Evolutionary conservation across 2,797 vertebrate genomes (phyloP).

Genomic region (Dryobates pubescens): DNA sequence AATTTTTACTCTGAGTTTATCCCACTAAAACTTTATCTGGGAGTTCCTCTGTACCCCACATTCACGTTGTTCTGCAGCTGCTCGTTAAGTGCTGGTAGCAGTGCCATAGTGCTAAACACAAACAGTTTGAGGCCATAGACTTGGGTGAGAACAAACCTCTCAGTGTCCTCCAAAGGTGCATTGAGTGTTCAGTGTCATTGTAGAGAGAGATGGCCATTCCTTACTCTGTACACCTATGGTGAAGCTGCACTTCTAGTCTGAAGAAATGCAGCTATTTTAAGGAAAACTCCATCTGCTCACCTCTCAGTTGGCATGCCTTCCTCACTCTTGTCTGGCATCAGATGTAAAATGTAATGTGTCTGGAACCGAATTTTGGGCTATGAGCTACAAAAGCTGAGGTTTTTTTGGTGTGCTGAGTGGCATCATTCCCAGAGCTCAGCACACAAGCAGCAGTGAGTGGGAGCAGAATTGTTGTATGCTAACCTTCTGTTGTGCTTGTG

Average conservation of each 20-base stretch:
- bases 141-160: background rate
- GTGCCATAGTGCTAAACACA: background rate
- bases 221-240: background rate
- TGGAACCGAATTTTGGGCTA: background rate
- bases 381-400: background rate
- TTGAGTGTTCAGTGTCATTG: background rate
- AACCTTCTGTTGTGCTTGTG: background rate
- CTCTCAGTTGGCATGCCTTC: background rate
- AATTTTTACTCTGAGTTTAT: background rate
- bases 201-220: background rate
- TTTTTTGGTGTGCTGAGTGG: background rate
- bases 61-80: background rate
- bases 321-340: background rate
- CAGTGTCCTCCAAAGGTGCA: background rate
- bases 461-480: background rate
- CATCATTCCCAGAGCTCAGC: background rate
- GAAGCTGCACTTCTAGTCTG: background rate
- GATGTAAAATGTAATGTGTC: background rate
- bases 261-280: background rate
- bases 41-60: background rate
- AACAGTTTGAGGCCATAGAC: background rate
- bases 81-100: background rate
- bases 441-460: background rate
- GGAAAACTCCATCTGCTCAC: background rate
- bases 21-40: background rate